A percentile compares a stretch with the other conserved stretches of the same genome.
Evolutionary conservation across 2,797 vertebrate genomes (phyloP).

Genomic region (Hippopotamyrus pictus): DNA sequence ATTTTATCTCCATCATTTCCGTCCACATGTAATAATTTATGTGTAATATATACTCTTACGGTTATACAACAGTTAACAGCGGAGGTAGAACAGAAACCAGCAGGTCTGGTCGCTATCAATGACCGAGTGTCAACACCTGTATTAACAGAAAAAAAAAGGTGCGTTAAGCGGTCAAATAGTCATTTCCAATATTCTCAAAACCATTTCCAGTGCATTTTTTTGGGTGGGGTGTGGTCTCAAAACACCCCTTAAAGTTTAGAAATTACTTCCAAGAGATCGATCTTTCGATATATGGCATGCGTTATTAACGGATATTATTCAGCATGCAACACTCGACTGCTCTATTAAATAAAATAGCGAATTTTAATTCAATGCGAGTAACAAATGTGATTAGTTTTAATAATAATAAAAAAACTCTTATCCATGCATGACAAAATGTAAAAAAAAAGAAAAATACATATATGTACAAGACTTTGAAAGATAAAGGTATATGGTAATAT

Average conservation of each 20-base stretch:
- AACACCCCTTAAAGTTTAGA: not conserved
- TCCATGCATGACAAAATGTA: not conserved
- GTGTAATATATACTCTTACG: not conserved
- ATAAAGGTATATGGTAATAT: not conserved
- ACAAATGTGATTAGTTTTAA: not conserved
- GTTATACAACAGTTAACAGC: not conserved
- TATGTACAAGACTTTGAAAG: not conserved
- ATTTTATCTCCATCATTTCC: not conserved
- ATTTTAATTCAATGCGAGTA: not conserved
- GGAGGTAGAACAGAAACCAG: not conserved
- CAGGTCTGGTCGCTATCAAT: not conserved
- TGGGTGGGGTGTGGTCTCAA: not conserved
- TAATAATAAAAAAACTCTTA: not conserved
- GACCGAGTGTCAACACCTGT: not conserved
- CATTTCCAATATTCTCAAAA: not conserved
- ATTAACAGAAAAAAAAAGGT: not conserved
- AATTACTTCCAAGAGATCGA: not conserved
- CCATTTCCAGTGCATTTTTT: not conserved
- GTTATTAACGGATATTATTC: not conserved
- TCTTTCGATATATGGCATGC: not conserved
- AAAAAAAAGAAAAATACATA: not conserved
- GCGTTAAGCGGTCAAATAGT: not conserved
- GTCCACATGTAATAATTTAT: not conserved
- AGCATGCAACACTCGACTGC: not conserved
- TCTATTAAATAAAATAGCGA: not conserved